Evolutionary conservation across 2,113 vertebrate species (phyloP).

Genomic region (Rhinopithecus roxellana): DNA sequence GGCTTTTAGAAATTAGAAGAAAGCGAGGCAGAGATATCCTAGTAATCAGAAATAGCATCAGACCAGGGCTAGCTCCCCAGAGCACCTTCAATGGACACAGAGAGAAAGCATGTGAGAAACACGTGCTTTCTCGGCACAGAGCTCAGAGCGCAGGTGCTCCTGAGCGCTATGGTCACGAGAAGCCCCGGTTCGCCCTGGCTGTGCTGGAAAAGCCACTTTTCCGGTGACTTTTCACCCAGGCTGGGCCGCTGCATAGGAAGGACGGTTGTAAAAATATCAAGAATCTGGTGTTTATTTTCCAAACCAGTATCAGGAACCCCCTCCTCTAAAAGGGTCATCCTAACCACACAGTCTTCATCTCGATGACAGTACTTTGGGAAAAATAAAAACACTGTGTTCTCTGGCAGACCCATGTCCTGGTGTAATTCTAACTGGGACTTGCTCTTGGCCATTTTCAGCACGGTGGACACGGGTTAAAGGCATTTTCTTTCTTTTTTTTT

Average conservation of each 20-base stretch:
- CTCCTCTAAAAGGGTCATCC: fast-evolving
- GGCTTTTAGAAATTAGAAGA: background rate
- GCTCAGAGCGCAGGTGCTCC: background rate
- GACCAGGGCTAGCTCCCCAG: background rate
- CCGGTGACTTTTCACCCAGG: background rate
- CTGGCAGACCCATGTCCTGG: background rate
- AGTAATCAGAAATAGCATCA: fast-evolving
- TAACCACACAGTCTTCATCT: background rate
- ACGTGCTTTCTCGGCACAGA: fast-evolving
- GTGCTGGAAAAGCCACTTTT: background rate
- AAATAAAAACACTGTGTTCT: background rate
- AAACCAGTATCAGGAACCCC: background rate
- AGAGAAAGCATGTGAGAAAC: fast-evolving
- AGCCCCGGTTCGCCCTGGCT: background rate
- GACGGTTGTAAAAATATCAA: background rate
- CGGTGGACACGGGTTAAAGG: background rate
- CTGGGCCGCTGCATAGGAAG: background rate
- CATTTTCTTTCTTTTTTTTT: fast-evolving
- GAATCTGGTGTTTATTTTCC: background rate
- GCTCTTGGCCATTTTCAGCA: background rate
- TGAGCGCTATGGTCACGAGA: fast-evolving
- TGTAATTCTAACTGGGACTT: fast-evolving
- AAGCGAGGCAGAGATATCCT: background rate
- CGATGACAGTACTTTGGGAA: background rate
- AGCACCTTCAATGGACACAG: fast-evolving